Evolutionary conservation across 1,140 invertebrate species (phyloP).

Genomic region (Nymphalis io): DNA sequence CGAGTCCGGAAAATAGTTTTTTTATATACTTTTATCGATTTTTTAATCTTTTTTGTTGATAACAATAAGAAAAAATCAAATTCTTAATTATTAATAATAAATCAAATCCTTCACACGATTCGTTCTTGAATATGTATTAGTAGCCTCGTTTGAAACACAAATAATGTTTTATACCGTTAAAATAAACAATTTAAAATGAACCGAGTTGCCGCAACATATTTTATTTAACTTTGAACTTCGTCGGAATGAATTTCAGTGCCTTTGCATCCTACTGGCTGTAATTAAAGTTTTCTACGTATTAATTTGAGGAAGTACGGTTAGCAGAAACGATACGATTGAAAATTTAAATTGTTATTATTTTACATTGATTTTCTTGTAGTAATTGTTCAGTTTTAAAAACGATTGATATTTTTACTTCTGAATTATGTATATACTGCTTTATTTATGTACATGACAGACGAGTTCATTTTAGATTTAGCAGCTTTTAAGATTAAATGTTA

Average conservation of each 20-base stretch:
- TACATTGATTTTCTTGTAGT: background rate
- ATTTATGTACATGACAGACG: no score
- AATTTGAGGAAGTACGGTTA: conserved; percentile 12
- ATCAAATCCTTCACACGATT: background rate
- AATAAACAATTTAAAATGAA: conserved; percentile 21
- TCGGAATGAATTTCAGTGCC: conserved; percentile 19
- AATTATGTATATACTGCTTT: no score
- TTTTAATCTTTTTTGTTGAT: no score
- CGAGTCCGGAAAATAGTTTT: no score
- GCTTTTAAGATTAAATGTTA: no score
- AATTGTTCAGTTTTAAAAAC: background rate
- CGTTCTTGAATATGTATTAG: background rate
- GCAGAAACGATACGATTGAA: conserved; percentile 6
- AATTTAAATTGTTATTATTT: background rate
- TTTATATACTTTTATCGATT: no score
- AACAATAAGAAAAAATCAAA: no score
- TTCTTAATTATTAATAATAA: background rate
- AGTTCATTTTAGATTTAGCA: no score
- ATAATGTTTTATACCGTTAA: conserved; percentile 18
- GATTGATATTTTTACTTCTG: no score
- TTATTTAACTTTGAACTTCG: conserved; percentile 23
- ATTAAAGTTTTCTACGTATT: conserved; percentile 29
- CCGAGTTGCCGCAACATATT: conserved; percentile 12
- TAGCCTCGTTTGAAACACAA: conserved; percentile 18
- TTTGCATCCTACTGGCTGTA: conserved; percentile 24